Evolutionary conservation across 2,113 vertebrate genomes (phyloP).

Genomic region (Xenopus laevis): DNA sequence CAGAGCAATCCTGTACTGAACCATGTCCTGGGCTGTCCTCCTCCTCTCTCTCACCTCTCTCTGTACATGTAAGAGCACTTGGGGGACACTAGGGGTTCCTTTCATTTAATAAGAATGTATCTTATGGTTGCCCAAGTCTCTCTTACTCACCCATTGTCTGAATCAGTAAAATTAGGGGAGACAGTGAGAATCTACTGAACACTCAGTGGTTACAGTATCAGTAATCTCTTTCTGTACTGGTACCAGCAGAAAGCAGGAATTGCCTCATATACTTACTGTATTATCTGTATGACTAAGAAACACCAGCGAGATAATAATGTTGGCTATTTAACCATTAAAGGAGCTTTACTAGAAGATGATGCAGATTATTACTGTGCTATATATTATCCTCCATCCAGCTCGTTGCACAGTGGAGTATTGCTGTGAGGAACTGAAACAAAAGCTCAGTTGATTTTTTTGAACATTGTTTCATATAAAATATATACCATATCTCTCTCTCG

Average conservation of each 20-base stretch:
- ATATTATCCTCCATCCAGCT: not conserved
- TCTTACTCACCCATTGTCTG: rapidly evolving
- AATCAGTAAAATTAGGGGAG: rapidly evolving
- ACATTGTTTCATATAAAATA: too few species aligned
- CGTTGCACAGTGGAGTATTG: not conserved
- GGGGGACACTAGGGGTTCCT: not conserved
- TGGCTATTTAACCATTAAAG: conserved; percentile 13
- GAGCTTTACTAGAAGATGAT: conserved; percentile 44
- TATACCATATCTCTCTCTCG: too few species aligned
- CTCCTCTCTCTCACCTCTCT: not conserved
- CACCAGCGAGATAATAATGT: conserved; percentile 13
- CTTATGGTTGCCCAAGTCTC: not conserved
- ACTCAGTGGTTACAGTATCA: not conserved
- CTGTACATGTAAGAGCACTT: conserved; percentile 9
- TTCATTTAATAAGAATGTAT: too few species aligned
- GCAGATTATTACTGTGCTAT: conserved; percentile 18
- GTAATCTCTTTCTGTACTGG: not conserved
- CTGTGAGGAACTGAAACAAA: conserved; percentile 8
- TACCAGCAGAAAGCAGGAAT: conserved; percentile 17
- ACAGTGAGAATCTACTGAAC: not conserved
- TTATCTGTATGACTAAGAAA: not conserved
- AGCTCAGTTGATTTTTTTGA: too few species aligned
- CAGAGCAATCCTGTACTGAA: not conserved
- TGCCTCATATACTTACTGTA: not conserved
- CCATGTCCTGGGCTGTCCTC: not conserved